Conservation (phyloP, 2,888 invertebrate genomes). For the Nasonovia ribisnigri region DNA sequence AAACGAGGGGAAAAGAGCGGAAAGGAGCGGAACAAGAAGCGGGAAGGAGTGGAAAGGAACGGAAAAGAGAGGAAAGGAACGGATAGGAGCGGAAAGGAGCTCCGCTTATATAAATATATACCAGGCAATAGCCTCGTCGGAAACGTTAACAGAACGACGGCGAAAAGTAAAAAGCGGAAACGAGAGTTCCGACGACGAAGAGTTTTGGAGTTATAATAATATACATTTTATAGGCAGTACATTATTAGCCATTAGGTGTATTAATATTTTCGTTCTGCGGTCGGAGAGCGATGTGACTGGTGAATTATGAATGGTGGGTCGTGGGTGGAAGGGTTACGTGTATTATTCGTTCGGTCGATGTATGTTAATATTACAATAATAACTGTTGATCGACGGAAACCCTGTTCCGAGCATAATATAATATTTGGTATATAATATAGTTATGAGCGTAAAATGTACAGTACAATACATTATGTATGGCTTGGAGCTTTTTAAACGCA, state of each 20-base stretch:
- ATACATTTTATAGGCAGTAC: background rate
- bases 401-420: background rate
- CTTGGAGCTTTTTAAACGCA: background rate
- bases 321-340: background rate
- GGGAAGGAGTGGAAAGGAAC: background rate
- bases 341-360: background rate
- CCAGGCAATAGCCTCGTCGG: background rate
- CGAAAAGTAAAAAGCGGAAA: background rate
- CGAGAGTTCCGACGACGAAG: background rate
- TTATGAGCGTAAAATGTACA: background rate
- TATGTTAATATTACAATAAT: background rate
- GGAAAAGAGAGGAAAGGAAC: background rate
- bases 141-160: background rate
- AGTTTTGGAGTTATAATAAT: background rate
- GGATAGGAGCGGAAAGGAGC: background rate
- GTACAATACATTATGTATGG: background rate
- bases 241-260: background rate
- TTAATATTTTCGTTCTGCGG: conserved; percentile 1
- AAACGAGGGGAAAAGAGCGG: background rate
- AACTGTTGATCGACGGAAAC: conserved; percentile 1
- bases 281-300: background rate
- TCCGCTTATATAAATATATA: background rate
- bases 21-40: background rate
- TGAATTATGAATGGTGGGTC: background rate
- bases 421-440: background rate